Evolutionary conservation across 2,113 vertebrate species (phyloP), one percentile per base, ranked within the genome.

Genomic region (Hypocryptadius cinnamomeus): DNA sequence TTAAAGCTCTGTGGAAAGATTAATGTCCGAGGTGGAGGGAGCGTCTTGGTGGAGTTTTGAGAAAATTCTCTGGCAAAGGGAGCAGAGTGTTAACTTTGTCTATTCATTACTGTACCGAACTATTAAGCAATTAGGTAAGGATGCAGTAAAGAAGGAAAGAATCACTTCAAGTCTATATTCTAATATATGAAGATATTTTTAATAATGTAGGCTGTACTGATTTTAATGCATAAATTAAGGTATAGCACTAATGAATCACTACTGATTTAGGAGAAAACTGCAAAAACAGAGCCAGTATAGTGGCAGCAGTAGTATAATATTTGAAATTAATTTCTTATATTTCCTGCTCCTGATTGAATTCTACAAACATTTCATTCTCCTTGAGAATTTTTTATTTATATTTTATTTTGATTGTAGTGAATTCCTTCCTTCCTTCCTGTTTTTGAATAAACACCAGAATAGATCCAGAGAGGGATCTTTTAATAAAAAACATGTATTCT

Each of bases 21-120:
- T 17, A 11, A 24, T 15, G 11, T 44, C 5, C 1, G 0, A 33
- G n/a, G 20, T 8, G 6, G 21, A 50, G 28, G 5, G 17, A 37
- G 2, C 11, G 9, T 54, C 40, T 77, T 45, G 21, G 11, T 63
- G 25, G n/a, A 53, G 25, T 53, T 91, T 70, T 27, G 42, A 44
- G 22, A 45, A 69, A 72, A 39, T 54, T 72, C 28, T 78, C 11
- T 80, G 50, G 24, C 15, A 42, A 17, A 42, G 33, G 37, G 45
- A 69, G 10, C 40, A 44, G 6, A 0, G 0, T 63, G 11, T 79
- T 69, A n/a, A 44, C 19, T 85, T 74, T 74, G 31, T 13, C 22
- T 59, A 4, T 79, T 64, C 21, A 60, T 24, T 22, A 18, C 8
- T 45, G 27, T 60, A 68, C 5, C 39, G 31, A 31, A n/a, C 31